phyloP scores from a whole-genome alignment of 2,888 invertebrate species.

The Agrotis segetum region DNA sequence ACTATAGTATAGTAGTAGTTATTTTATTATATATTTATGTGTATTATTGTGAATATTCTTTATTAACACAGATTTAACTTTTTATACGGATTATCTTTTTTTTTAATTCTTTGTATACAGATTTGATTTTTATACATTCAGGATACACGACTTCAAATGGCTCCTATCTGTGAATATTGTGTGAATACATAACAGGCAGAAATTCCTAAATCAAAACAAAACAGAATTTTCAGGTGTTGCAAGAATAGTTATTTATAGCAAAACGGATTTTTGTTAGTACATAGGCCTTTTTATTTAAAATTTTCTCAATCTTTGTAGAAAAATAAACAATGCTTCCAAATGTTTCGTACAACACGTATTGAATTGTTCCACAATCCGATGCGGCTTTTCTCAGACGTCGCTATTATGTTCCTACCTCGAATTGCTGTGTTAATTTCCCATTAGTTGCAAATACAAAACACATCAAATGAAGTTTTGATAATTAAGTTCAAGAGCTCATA shows the following conservation, averaged over 20 bases:
- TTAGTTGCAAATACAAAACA: neutral
- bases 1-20: no score
- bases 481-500: neutral
- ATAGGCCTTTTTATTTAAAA: neutral
- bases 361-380: no score
- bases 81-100: neutral
- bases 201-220: neutral
- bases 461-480: neutral
- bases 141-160: neutral
- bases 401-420: no score
- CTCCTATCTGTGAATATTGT: slow-evolving; percentile 11
- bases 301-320: neutral
- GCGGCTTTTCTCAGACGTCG: no score
- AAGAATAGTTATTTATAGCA: neutral
- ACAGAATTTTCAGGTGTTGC: neutral
- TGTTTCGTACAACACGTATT: neutral
- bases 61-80: slow-evolving; percentile 7
- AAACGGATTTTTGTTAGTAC: neutral
- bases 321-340: slow-evolving; percentile 1
- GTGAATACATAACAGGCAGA: no score
- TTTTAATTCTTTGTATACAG: no score
- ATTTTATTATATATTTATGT: slow-evolving; percentile 3
- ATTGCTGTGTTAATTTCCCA: no score
- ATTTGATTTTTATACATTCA: no score
- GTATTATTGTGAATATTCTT: neutral